Evolutionary conservation across 2,888 invertebrate species (phyloP), one percentile per base, ranked within the genome.

Genomic region (Eupithecia tripunctaria): DNA sequence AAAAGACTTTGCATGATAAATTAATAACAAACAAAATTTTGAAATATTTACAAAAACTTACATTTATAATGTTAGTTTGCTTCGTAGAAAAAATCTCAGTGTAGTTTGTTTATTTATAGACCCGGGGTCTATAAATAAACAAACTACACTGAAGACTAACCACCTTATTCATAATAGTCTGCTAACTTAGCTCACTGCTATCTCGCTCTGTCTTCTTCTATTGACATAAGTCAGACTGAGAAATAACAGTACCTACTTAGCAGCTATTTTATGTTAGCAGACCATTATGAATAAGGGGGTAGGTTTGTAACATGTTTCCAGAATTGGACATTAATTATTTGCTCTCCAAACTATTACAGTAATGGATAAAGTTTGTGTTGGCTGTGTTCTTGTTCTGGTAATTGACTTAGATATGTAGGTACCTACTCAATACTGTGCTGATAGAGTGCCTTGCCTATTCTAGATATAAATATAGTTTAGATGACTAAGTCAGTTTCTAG

Each of bases 311-410:
- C 25, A 25, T 51, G 51, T 51, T 56, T 56, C 25, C 56, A 5
- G 14, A 56, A 56, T 56, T 25, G 56, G 56, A 56, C 25, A 56
- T 25, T 56, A 25, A 56, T 56, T 56, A 51, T 21, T 51, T 12
- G 56, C 25, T 12, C 56, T 56, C 56, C 56, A 56, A 56, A 56
- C 56, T 56, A 56, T 56, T 56, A 56, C 25, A 56, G 56, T 56
- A 25, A 25, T 56, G 56, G 56, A 56, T 56, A 14, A 56, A 56
- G 56, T 56, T 56, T 56, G 12, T 21, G 51, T 51, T 5, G 56
- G 56, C 25, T 8, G 12, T 21, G 56, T 25, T 14, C 25, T 56
- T 25, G 56, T 56, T 56, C 56, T 56, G 56, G 21, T 56, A 56
- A 56, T 25, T 56, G 56, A 56, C 21, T 51, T 56, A 56, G 12